phyloP scores from a whole-genome alignment of 2,888 invertebrate species.

The Eulithis prunata region DNA sequence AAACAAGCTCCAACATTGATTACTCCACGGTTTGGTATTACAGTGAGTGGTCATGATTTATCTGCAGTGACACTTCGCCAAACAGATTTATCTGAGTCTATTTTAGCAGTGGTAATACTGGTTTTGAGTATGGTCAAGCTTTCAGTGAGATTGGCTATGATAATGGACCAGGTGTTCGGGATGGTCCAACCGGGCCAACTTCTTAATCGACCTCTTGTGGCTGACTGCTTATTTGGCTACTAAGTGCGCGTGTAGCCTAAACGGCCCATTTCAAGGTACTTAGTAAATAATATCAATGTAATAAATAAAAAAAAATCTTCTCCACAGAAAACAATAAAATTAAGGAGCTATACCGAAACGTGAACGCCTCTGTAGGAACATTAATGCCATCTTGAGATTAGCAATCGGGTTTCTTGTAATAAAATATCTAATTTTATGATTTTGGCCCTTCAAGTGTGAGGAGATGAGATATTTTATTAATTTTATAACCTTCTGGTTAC shows the following conservation, averaged over 20 bases:
- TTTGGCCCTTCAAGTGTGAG: constrained; percentile 22
- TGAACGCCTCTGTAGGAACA: constrained; percentile 51
- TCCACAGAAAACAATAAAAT: constrained; percentile 32
- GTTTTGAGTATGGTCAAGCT: constrained; percentile 7
- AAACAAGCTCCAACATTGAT: neutral
- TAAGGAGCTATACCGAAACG: constrained; percentile 43
- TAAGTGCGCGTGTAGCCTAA: no score
- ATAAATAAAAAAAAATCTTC: neutral
- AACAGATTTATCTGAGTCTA: constrained; percentile 22
- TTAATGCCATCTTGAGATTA: constrained; percentile 53
- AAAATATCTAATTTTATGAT: constrained; percentile 44
- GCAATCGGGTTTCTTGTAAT: constrained; percentile 48
- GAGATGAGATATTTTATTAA: constrained; percentile 19
- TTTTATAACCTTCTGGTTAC: constrained; percentile 4
- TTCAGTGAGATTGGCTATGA: neutral
- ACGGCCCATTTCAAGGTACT: neutral
- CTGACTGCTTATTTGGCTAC: no score
- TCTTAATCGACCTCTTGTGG: no score
- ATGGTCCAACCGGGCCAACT: no score
- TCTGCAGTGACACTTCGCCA: constrained; percentile 25
- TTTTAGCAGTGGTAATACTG: constrained; percentile 7
- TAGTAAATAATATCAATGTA: neutral
- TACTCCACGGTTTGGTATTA: constrained; percentile 17
- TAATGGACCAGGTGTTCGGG: no score
- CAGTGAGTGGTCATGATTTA: constrained; percentile 28